Percentiles rank a stretch among this genome's conserved stretches.
These are phyloP conservation scores for Podarcis muralis DNA, from an alignment of 2,113 vertebrate genomes.

Conservation along the genomic window DNA sequence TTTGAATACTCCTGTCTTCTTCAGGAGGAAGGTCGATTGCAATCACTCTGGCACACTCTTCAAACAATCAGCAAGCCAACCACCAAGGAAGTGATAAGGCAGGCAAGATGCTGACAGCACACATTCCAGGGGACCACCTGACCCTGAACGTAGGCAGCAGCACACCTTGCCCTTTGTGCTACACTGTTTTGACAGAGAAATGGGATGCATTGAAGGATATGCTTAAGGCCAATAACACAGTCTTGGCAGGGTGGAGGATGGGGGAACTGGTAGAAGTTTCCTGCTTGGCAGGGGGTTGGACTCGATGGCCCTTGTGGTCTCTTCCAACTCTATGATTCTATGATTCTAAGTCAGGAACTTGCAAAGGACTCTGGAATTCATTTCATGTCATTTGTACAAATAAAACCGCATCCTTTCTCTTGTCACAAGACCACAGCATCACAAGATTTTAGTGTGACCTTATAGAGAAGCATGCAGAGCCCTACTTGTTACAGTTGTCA, in stretches of 20 bases:
- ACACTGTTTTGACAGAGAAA: neutral
- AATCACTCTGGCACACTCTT: neutral
- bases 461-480: neutral
- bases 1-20: neutral
- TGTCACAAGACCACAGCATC: neutral
- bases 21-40: neutral
- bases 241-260: no score
- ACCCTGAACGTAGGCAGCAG: constrained; percentile 8
- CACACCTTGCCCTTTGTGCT: constrained; percentile 3
- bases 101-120: neutral
- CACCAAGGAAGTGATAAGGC: constrained; percentile 8
- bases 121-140: neutral
- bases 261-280: neutral
- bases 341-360: neutral
- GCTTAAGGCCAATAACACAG: neutral
- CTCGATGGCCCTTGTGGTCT: no score
- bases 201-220: neutral
- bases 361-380: neutral
- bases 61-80: constrained; percentile 2
- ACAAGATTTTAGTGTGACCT: neutral
- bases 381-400: neutral
- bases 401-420: neutral
- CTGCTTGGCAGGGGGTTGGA: no score
- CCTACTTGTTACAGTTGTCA: neutral
- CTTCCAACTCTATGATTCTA: no score